A percentile compares a stretch with the other conserved stretches of the same genome.
Conservation (phyloP, 2,888 invertebrate species). For the Parnassius glacialis region DNA sequence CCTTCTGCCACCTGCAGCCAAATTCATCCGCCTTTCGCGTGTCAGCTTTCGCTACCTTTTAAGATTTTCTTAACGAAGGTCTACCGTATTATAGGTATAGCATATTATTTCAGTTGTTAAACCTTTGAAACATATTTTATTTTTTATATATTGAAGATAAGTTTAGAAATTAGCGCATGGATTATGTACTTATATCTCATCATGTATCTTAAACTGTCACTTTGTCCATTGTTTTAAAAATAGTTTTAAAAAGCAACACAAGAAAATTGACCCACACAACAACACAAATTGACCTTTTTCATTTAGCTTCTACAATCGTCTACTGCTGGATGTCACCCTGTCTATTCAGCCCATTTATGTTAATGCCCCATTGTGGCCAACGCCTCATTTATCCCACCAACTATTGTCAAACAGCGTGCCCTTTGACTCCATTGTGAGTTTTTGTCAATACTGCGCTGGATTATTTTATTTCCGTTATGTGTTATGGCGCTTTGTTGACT, state of each 20-base stretch:
- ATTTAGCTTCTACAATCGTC: conserved; percentile 33
- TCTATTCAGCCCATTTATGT: conserved; percentile 63
- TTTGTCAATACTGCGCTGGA: conserved; percentile 67
- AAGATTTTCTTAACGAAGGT: too few species aligned
- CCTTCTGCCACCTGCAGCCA: too few species aligned
- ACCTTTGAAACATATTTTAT: too few species aligned
- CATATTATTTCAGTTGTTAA: too few species aligned
- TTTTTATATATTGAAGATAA: too few species aligned
- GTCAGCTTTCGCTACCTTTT: too few species aligned
- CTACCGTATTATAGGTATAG: too few species aligned
- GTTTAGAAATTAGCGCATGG: too few species aligned
- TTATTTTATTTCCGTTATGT: conserved; percentile 78
- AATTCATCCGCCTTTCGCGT: too few species aligned
- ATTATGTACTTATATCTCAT: too few species aligned
- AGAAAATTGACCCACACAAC: conserved; percentile 23
- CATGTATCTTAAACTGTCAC: background rate
- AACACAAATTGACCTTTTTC: conserved; percentile 38
- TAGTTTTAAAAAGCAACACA: conserved; percentile 36
- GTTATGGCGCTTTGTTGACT: conserved; percentile 60
- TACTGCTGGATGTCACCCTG: conserved; percentile 44
- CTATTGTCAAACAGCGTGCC: conserved; percentile 70
- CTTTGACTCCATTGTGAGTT: conserved; percentile 79
- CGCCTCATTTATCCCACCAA: conserved; percentile 69
- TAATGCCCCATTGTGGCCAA: conserved; percentile 73
- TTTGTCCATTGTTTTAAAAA: conserved; percentile 35